Conservation (phyloP, 1,140 invertebrate species). For the Anthonomus grandis region DNA sequence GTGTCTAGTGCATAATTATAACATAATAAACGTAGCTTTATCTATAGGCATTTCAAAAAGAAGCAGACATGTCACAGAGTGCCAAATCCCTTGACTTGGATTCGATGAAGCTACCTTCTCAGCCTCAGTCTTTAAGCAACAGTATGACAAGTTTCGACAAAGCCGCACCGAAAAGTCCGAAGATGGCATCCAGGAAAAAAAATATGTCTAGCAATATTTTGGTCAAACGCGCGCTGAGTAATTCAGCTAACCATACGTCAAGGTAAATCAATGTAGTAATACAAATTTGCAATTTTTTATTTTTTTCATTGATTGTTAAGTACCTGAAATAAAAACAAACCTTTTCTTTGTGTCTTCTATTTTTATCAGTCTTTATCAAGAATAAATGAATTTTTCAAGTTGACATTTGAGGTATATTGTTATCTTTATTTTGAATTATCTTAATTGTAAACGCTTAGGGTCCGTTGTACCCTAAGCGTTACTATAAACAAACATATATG, state of each 20-base stretch:
- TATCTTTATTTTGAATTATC: too few species aligned
- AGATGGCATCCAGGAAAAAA: conserved; percentile 56
- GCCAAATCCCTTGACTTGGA: conserved; percentile 64
- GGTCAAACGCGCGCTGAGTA: conserved; percentile 64
- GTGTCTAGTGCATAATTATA: too few species aligned
- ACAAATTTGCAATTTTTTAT: neutral
- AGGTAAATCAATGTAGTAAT: conserved; percentile 10
- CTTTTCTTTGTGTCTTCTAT: too few species aligned
- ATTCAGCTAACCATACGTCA: conserved; percentile 55
- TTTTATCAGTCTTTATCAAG: too few species aligned
- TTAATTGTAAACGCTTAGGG: too few species aligned
- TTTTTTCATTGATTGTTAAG: neutral
- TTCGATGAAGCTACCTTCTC: conserved; percentile 73
- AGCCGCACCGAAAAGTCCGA: conserved; percentile 40
- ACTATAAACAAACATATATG: too few species aligned
- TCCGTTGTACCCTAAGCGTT: too few species aligned
- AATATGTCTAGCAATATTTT: conserved; percentile 66
- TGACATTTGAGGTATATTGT: too few species aligned
- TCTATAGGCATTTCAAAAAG: conserved; percentile 53
- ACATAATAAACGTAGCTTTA: too few species aligned
- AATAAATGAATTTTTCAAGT: too few species aligned
- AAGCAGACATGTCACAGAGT: conserved; percentile 60
- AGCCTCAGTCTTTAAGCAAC: conserved; percentile 61
- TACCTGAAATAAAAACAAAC: too few species aligned
- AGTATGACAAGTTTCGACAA: conserved; percentile 52